Conservation (phyloP, 2,888 invertebrate species). For the Acheta domesticus region DNA sequence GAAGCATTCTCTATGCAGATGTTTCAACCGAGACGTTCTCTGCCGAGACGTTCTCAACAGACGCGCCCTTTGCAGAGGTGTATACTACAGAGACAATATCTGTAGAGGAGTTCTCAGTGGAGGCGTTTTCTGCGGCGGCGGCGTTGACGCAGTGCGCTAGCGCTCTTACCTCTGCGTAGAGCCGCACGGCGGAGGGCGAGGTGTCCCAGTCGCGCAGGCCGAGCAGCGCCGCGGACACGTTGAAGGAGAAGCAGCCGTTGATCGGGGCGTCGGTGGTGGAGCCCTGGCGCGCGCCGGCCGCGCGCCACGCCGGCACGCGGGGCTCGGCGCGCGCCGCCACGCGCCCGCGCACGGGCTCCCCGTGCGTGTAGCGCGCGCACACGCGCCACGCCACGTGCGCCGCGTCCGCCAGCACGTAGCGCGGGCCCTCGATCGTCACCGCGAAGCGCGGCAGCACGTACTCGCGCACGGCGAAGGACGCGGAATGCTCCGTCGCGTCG, state of each 20-base stretch:
- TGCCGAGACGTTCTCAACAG: too few relatives aligned
- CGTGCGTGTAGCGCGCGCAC: slow-evolving; percentile 18
- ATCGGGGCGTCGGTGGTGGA: slow-evolving; percentile 23
- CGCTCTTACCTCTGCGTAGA: slow-evolving; percentile 45
- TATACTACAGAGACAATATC: too few relatives aligned
- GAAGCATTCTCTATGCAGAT: too few relatives aligned
- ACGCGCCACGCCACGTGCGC: slow-evolving; percentile 45
- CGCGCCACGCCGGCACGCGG: background rate
- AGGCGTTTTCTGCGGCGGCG: too few relatives aligned
- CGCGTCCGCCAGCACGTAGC: slow-evolving; percentile 49
- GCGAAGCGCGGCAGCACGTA: slow-evolving; percentile 61
- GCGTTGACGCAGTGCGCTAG: too few relatives aligned
- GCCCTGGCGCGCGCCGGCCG: background rate
- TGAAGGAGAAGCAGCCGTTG: slow-evolving; percentile 46
- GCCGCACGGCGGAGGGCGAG: slow-evolving; percentile 45
- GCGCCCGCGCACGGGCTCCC: background rate
- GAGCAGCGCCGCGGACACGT: slow-evolving; percentile 45
- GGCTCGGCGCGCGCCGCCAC: background rate
- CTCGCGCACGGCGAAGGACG: slow-evolving; percentile 53
- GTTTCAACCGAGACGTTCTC: too few relatives aligned
- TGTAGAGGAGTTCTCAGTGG: too few relatives aligned
- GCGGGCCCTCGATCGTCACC: slow-evolving; percentile 52
- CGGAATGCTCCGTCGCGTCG: slow-evolving; percentile 43
- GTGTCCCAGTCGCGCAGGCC: slow-evolving; percentile 46
- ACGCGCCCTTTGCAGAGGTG: too few relatives aligned